Conservation (phyloP, 2,888 invertebrate species). For the Thymelicus sylvestris region DNA sequence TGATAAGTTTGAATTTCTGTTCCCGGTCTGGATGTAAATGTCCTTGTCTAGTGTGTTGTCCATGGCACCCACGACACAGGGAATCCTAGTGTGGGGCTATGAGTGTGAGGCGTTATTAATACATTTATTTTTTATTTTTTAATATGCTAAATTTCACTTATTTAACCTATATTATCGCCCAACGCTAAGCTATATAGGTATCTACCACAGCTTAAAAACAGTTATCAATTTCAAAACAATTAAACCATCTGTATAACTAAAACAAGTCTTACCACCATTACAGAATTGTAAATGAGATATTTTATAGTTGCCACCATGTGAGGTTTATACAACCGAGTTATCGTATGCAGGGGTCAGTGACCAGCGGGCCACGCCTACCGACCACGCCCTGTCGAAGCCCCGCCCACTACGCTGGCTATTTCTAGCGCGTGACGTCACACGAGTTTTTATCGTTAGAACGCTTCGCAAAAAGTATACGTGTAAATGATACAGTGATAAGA, state of each 20-base stretch:
- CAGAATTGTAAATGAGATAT: constrained; percentile 71
- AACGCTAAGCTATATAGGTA: not conserved
- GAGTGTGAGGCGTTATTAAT: too few relatives aligned
- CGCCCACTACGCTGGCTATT: constrained; percentile 62
- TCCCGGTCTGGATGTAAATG: too few relatives aligned
- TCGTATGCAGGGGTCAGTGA: constrained; percentile 60
- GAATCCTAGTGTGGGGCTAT: too few relatives aligned
- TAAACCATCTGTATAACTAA: constrained; percentile 7
- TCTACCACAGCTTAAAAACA: not conserved
- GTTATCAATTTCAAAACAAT: not conserved
- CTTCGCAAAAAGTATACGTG: constrained; percentile 28
- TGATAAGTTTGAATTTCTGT: too few relatives aligned
- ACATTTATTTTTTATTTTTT: too few relatives aligned
- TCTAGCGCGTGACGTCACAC: constrained; percentile 42
- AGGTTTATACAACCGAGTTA: constrained; percentile 32
- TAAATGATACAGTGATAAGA: constrained; percentile 31
- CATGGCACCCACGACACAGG: too few relatives aligned
- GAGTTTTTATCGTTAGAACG: constrained; percentile 31
- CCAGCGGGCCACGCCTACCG: constrained; percentile 66
- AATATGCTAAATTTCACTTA: too few relatives aligned
- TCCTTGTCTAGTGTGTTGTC: too few relatives aligned
- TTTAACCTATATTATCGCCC: too few relatives aligned
- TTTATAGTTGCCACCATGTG: constrained; percentile 52
- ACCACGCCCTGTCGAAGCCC: constrained; percentile 64
- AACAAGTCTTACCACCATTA: constrained; percentile 42